Conservation (phyloP, 2,888 invertebrate genomes). For the Sesia apiformis region DNA sequence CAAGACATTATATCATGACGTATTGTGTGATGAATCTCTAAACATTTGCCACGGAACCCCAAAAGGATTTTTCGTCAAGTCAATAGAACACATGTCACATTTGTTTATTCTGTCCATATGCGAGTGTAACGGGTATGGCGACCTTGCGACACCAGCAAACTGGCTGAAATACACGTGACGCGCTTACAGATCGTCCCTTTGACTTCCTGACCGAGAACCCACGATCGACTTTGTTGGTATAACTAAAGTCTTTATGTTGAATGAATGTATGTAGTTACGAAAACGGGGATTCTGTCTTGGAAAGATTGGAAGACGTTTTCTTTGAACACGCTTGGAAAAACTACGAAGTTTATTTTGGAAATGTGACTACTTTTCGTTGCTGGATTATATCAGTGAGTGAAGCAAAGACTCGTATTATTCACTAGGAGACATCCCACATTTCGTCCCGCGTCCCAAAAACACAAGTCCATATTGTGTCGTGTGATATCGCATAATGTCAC, state of each 20-base stretch:
- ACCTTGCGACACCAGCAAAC: constrained; percentile 14
- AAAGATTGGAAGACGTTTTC: background rate
- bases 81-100: background rate
- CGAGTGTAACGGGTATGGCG: constrained; percentile 9
- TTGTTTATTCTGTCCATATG: background rate
- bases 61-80: background rate
- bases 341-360: too few species aligned
- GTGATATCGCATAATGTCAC: too few species aligned
- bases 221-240: constrained; percentile 23
- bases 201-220: constrained; percentile 6
- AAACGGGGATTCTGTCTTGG: background rate
- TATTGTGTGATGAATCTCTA: too few species aligned
- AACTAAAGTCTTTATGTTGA: constrained; percentile 18
- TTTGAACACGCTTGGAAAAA: too few species aligned
- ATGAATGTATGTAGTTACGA: background rate
- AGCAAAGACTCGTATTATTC: too few species aligned
- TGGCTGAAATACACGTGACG: constrained; percentile 13
- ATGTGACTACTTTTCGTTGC: too few species aligned
- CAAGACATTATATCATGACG: too few species aligned
- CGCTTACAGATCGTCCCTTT: constrained; percentile 16
- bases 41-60: too few species aligned
- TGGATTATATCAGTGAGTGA: too few species aligned
- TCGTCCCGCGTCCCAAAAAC: too few species aligned
- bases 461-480: too few species aligned
- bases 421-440: too few species aligned